Evolutionary conservation across 2,888 invertebrate genomes (phyloP).

Genomic region (Latrodectus hesperus): DNA sequence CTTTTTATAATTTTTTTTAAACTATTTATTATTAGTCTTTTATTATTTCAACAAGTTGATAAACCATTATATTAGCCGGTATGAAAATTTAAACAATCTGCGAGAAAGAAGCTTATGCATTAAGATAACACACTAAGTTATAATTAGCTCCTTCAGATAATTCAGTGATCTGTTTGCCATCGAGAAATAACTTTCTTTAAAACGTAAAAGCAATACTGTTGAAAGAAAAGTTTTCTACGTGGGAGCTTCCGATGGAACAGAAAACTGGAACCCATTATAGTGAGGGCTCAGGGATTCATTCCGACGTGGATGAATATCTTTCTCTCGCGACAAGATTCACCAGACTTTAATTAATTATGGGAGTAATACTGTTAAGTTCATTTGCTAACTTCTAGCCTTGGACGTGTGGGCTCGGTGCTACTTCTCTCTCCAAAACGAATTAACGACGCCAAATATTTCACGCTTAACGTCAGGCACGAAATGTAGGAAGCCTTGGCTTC

Average conservation of each 20-base stretch:
- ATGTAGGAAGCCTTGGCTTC: background rate
- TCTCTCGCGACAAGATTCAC: background rate
- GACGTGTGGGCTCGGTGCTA: background rate
- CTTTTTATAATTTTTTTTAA: too few relatives aligned
- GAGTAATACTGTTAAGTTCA: conserved; percentile 2
- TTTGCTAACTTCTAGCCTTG: background rate
- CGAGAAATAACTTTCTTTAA: too few relatives aligned
- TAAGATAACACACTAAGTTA: too few relatives aligned
- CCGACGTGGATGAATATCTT: background rate
- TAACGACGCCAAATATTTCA: conserved; percentile 20
- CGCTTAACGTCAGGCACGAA: background rate
- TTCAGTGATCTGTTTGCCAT: too few relatives aligned
- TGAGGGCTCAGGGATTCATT: background rate
- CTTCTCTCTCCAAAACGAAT: background rate
- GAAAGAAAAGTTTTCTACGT: background rate
- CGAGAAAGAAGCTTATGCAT: too few relatives aligned
- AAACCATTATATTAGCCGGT: too few relatives aligned
- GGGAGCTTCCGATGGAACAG: background rate
- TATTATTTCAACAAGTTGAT: too few relatives aligned
- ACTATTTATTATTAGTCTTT: too few relatives aligned
- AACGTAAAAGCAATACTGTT: background rate
- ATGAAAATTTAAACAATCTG: too few relatives aligned
- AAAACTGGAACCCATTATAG: background rate
- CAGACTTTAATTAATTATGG: conserved; percentile 2
- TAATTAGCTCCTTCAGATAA: too few relatives aligned